These are phyloP conservation scores for Emydocephalus ijimae DNA, from an alignment of 2,113 vertebrate genomes.

Conservation along the genomic window DNA sequence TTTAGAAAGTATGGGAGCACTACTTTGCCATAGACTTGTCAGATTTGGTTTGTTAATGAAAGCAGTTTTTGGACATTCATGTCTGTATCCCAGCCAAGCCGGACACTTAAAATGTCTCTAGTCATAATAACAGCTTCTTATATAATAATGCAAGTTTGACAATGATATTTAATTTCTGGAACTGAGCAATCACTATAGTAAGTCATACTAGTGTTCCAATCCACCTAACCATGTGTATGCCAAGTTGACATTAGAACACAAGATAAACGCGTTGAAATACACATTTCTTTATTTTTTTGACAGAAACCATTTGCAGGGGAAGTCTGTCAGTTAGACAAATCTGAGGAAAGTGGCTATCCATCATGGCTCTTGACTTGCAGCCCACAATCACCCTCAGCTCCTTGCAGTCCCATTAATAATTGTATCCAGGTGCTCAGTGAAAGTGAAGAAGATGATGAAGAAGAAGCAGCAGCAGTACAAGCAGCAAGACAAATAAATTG, in stretches of 20 bases:
- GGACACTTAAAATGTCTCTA: too few relatives aligned
- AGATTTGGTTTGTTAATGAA: neutral
- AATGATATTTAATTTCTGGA: neutral
- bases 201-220: neutral
- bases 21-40: neutral
- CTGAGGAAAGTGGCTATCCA: slow-evolving; percentile 65
- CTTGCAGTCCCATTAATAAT: slow-evolving; percentile 70
- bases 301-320: slow-evolving; percentile 70
- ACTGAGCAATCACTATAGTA: neutral
- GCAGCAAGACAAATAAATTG: slow-evolving; percentile 59
- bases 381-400: slow-evolving; percentile 69
- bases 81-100: neutral
- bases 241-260: neutral
- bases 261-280: slow-evolving; percentile 21
- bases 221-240: neutral
- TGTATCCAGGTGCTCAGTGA: slow-evolving; percentile 82
- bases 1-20: neutral
- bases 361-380: slow-evolving; percentile 69
- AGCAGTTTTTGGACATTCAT: neutral
- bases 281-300: slow-evolving; percentile 43
- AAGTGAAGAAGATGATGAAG: slow-evolving; percentile 70
- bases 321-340: slow-evolving; percentile 67
- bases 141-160: neutral
- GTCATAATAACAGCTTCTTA: neutral
- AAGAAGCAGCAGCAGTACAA: slow-evolving; percentile 68